Evolutionary conservation across 2,113 vertebrate species (phyloP).

Genomic region (Okapia johnstoni): DNA sequence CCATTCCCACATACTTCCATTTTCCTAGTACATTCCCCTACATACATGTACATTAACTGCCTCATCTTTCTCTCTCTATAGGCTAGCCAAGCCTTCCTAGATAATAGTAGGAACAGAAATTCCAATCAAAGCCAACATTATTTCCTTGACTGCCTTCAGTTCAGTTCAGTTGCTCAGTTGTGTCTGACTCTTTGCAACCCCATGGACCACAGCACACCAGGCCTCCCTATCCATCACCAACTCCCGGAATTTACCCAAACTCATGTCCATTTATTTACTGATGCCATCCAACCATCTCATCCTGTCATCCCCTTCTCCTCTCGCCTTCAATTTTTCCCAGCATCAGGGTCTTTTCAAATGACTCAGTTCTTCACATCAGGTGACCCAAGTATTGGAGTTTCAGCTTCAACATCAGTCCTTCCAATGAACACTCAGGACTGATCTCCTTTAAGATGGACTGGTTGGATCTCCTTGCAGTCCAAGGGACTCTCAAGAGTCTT

Average conservation of each 20-base stretch:
- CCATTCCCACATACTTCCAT: not conserved
- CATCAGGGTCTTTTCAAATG: not conserved
- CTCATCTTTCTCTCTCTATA: not conserved
- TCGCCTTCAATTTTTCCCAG: not conserved
- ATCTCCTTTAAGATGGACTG: not conserved
- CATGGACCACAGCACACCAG: not conserved
- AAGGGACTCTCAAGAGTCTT: not conserved
- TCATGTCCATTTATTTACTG: not conserved
- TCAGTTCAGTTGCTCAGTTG: not conserved
- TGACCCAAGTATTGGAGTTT: not conserved
- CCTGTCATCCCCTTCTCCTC: not conserved
- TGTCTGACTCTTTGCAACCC: not conserved
- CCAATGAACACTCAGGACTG: not conserved
- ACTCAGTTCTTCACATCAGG: not conserved
- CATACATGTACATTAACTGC: not conserved
- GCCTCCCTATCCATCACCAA: not conserved
- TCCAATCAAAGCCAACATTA: not conserved
- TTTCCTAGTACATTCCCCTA: not conserved
- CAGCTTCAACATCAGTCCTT: not conserved
- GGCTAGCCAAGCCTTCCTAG: not conserved
- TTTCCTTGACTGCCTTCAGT: not conserved
- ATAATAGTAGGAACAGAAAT: not conserved
- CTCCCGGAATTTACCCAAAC: not conserved
- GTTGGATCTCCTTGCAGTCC: not conserved
- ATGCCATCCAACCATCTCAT: not conserved